phyloP scores from a whole-genome alignment of 2,888 invertebrate species.

The Acrocyrtus sp. region DNA sequence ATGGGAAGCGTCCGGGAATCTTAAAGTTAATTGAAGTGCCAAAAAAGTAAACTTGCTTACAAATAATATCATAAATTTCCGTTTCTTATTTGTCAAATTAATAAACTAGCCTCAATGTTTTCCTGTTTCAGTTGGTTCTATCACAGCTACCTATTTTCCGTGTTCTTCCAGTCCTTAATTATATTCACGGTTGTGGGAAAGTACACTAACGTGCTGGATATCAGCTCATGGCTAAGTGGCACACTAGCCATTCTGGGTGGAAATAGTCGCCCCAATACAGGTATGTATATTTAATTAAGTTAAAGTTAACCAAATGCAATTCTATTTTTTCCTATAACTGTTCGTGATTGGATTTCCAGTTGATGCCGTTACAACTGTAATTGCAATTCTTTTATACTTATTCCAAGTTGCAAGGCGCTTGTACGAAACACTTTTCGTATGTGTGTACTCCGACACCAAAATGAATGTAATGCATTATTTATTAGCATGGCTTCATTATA shows the following conservation, averaged over 20 bases:
- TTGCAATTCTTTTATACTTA: slow-evolving; percentile 74
- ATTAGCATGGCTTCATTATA: slow-evolving; percentile 81
- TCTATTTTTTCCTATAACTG: background rate
- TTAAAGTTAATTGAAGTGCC: slow-evolving; percentile 67
- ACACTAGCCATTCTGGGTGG: slow-evolving; percentile 69
- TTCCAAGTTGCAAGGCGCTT: slow-evolving; percentile 79
- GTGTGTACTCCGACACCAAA: slow-evolving; percentile 81
- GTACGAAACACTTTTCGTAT: slow-evolving; percentile 83
- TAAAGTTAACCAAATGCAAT: background rate
- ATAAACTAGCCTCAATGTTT: slow-evolving; percentile 5
- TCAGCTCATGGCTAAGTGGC: slow-evolving; percentile 69
- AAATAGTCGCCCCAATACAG: slow-evolving; percentile 67
- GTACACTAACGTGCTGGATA: slow-evolving; percentile 68
- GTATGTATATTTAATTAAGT: slow-evolving; percentile 65
- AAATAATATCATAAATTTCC: background rate
- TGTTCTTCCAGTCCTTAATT: slow-evolving; percentile 70
- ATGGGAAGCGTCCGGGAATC: slow-evolving; percentile 41
- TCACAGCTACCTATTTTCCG: slow-evolving; percentile 82
- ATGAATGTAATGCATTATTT: slow-evolving; percentile 84
- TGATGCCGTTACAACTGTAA: slow-evolving; percentile 71
- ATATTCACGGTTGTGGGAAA: slow-evolving; percentile 69
- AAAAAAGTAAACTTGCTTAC: slow-evolving; percentile 69
- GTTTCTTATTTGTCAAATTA: background rate
- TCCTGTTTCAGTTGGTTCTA: slow-evolving; percentile 72
- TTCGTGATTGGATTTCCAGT: slow-evolving; percentile 69